Percentiles rank a stretch among this genome's conserved stretches.
Evolutionary conservation across 1,140 invertebrate species (phyloP).

Genomic region (Eufriesea mexicana): DNA sequence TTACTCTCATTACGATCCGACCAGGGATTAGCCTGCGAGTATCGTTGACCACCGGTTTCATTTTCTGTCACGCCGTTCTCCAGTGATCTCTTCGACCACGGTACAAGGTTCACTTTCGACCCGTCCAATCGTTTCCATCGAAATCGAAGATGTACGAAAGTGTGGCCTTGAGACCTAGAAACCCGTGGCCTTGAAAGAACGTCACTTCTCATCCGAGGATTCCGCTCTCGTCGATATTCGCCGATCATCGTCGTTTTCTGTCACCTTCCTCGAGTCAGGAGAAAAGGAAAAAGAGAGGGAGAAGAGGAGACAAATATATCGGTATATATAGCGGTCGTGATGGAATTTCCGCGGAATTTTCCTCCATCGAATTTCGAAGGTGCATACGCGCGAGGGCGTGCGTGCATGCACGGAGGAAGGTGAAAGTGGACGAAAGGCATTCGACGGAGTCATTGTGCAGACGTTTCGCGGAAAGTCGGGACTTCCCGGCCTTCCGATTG

Average conservation of each 20-base stretch:
- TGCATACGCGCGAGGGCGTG: not conserved
- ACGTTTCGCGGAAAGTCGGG: slow-evolving; percentile 71
- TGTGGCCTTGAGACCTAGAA: not conserved
- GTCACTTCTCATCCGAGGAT: too few species aligned
- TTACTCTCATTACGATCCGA: slow-evolving; percentile 53
- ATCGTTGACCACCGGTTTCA: slow-evolving; percentile 50
- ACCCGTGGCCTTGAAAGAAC: not conserved
- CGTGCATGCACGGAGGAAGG: slow-evolving; percentile 65
- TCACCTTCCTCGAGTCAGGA: too few species aligned
- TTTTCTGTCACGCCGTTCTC: slow-evolving; percentile 18
- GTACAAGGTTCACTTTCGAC: not conserved
- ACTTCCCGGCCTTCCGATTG: slow-evolving; percentile 74
- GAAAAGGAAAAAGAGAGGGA: too few species aligned
- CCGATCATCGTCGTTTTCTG: too few species aligned
- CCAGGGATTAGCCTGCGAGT: slow-evolving; percentile 46
- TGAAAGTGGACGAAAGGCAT: slow-evolving; percentile 74
- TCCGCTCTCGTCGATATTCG: too few species aligned
- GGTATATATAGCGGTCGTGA: too few species aligned
- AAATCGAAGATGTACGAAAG: not conserved
- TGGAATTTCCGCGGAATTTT: slow-evolving; percentile 1
- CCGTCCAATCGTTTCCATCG: not conserved
- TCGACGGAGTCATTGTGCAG: slow-evolving; percentile 72
- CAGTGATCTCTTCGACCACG: not conserved
- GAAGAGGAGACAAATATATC: too few species aligned
- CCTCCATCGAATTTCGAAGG: slow-evolving; percentile 19